Base-by-base conservation (phyloP, 92 coral and sea anemone genomes). In the Actinernus sp. region DNA sequence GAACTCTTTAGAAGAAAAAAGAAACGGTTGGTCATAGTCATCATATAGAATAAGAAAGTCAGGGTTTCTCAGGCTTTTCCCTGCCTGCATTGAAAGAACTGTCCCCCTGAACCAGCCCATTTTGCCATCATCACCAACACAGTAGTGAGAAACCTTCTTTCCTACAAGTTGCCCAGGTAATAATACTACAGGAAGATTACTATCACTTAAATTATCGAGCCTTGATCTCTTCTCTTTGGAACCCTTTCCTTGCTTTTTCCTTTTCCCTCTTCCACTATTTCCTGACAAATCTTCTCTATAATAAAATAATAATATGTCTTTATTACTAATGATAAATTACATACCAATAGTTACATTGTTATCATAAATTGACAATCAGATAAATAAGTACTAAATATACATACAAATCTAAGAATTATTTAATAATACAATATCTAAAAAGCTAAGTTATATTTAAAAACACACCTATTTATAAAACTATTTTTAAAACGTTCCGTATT, bases 11-110 rank as follows among this genome's bases (percentile, higher is more conserved):
- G 16, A 63, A 28, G 64, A 62, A 49, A 74, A 74, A 26, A 74
- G 36, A 60, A n/a, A 63, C 23, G 57, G 27, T 30, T 52, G 19
- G 6, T 74, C 74, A 63, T 29, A 74, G 39, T 73, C 74, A 74
- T 63, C 64, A 74, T 74, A 74, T 38, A 55, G 32, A 28, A 74
- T 30, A 36, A 62, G 25, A 64, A 50, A 63, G 53, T 74, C 82
- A 25, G 74, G 66, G n/a, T 74, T 56, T 27, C 56, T 49, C 64
- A 37, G 60, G 26, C 59, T 62, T 30, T 51, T 63, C 30, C 56
- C 82, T 31, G 73, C 39, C 38, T 74, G 64, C 64, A 64, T 74
- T 9, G 44, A 3, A 30, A 65, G 44, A 23, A 65, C 73, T 34
- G 73, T 34, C 61, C 73, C 73, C 32, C 61, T 65, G 49, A 21